Percentiles rank a stretch among this genome's conserved stretches.
These are phyloP conservation scores for Calliopsis andreniformis DNA, from an alignment of 1,140 invertebrate species.

Conservation along the genomic window DNA sequence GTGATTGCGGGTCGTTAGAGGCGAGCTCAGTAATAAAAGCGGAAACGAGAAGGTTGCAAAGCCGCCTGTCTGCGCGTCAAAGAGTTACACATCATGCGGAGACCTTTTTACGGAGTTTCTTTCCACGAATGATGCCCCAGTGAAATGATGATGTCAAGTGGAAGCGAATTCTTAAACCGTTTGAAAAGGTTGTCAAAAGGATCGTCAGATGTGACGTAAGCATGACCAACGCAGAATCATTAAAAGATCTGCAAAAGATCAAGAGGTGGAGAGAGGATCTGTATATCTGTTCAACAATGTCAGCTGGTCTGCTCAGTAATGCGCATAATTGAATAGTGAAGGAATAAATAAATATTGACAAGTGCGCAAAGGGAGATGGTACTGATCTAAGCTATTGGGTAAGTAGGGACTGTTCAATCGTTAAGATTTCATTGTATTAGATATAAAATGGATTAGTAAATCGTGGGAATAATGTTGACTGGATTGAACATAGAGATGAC, in stretches of 20 bases:
- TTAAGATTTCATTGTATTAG: no score
- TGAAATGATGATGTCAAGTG: background rate
- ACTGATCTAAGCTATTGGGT: no score
- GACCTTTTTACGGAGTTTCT: background rate
- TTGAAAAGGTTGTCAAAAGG: background rate
- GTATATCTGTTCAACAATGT: no score
- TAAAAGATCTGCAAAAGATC: background rate
- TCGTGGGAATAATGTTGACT: no score
- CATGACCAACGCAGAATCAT: background rate
- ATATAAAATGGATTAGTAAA: no score
- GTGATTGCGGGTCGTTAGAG: slow-evolving; percentile 31
- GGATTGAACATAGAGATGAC: no score
- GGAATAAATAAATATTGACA: background rate
- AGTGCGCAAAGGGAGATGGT: no score
- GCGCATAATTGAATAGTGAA: no score
- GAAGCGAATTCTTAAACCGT: background rate
- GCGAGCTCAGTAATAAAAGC: slow-evolving; percentile 6
- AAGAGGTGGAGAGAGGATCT: no score
- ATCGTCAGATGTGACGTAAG: slow-evolving; percentile 7
- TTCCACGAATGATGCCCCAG: background rate
- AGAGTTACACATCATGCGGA: background rate
- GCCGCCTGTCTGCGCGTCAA: background rate
- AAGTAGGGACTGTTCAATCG: no score
- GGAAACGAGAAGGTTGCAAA: background rate
- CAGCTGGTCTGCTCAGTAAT: no score